Evolutionary conservation across 53 echinoderm and acorn worm genomes (phyloP).

Genomic region (Apostichopus leukothele): DNA sequence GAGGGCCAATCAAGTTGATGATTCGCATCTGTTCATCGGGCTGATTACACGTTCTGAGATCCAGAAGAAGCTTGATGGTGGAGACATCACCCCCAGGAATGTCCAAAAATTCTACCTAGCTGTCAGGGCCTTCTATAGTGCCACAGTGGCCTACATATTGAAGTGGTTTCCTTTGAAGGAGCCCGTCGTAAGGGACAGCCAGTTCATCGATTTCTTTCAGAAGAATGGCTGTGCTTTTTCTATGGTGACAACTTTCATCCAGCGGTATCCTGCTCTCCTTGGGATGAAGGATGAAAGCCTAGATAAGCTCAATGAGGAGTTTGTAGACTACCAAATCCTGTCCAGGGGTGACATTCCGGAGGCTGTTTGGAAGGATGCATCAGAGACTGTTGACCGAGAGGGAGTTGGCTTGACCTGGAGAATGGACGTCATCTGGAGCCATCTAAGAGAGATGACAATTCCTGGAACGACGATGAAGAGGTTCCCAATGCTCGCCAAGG

Average conservation of each 20-base stretch:
- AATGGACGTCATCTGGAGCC: too few species aligned
- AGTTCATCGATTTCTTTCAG: neutral
- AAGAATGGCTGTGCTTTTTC: too few species aligned
- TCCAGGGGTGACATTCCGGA: too few species aligned
- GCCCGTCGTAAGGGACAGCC: neutral
- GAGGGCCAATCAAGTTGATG: slow-evolving; percentile 27
- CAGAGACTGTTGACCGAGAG: neutral
- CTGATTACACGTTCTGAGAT: slow-evolving; percentile 14
- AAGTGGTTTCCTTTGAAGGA: slow-evolving; percentile 23
- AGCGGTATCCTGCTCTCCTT: too few species aligned
- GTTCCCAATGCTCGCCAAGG: neutral
- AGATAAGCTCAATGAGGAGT: too few species aligned
- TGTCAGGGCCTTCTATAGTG: slow-evolving; percentile 14
- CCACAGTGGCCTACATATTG: slow-evolving; percentile 15
- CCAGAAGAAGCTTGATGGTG: too few species aligned
- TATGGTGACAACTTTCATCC: too few species aligned
- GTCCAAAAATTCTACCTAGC: slow-evolving; percentile 8
- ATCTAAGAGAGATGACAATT: too few species aligned
- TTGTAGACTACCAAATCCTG: too few species aligned
- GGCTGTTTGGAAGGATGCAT: too few species aligned
- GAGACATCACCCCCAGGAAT: too few species aligned
- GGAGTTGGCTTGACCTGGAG: neutral
- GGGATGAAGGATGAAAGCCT: neutral
- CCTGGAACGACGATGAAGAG: neutral
- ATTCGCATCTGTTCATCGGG: slow-evolving; percentile 26